Base-by-base conservation (phyloP, 2,888 invertebrate genomes). In the Leptopilina drosophilae region DNA sequence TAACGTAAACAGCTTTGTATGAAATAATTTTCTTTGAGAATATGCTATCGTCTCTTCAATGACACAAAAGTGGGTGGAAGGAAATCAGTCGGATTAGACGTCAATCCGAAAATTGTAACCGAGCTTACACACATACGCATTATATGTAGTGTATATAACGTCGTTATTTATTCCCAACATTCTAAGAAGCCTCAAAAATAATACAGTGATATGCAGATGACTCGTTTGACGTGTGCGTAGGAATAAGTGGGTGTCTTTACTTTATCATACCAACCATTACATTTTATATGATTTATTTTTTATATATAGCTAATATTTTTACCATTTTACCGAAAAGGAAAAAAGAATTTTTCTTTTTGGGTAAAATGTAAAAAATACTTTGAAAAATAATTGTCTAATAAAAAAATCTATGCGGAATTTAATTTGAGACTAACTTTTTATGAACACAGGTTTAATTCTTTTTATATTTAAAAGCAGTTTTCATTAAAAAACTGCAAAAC, bases 161-260 rank as follows among this genome's bases (percentile, higher is more conserved):
- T 26, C 7, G 26, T 14, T 69, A 53, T 69, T 69, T 69, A 53
- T 56, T 53, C 26, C 9, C 69, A 12, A n/a, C n/a, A 69, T 26
- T 56, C 56, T 33, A 40, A 26, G 69, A 69, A 69, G 49, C 15
- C 26, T 49, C 67, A 26, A 26, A 69, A 53, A 69, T 69, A 49
- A 67, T 67, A 46, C n/a, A 15, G 20, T 46, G 12, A 49, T 69
- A 69, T 46, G 62, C 20, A 62, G 49, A 69, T 69, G 67, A 46
- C 20, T 67, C 49, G 67, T 15, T 49, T 46, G 49, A 69, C 49
- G 14, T 26, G 14, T 26, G 69, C 26, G 69, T 53, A 69, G 69
- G 53, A 62, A 62, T 62, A 62, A 69, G 69, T 69, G 26, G 69
- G 69, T 53, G 69, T 69, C 49, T n/a, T n/a, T 49, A 59, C n/a